Conservation (phyloP, 2,113 vertebrate genomes). For the Desmodus rotundus region DNA sequence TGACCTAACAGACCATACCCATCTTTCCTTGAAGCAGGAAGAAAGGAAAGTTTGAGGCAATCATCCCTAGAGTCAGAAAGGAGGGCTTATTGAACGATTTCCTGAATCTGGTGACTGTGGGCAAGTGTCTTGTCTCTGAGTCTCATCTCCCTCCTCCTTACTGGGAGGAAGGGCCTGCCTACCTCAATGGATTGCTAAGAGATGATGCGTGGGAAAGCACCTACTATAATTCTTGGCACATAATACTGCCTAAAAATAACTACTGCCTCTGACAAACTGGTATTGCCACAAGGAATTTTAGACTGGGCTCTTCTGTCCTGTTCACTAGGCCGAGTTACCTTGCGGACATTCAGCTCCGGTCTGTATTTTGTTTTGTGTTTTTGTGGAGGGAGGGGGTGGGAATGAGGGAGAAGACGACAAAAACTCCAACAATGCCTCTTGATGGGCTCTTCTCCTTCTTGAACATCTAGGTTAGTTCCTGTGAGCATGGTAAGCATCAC, state of each 20-base stretch:
- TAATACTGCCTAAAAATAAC: not conserved
- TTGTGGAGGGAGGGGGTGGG: rapidly evolving
- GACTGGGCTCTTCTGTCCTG: not conserved
- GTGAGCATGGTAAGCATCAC: not conserved
- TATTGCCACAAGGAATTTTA: not conserved
- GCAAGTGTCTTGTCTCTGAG: not conserved
- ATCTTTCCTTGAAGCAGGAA: not conserved
- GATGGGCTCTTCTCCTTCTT: not conserved
- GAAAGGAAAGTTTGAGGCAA: not conserved
- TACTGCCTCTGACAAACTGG: not conserved
- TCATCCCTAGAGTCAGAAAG: not conserved
- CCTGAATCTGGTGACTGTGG: not conserved
- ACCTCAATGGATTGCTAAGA: slow-evolving; percentile 16
- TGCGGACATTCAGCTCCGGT: not conserved
- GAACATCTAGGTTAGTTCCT: not conserved
- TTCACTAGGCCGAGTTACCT: not conserved
- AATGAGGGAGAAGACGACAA: not conserved
- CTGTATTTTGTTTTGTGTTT: not conserved
- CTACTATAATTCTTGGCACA: not conserved
- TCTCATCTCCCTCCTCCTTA: not conserved
- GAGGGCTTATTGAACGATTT: not conserved
- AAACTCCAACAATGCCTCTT: not conserved
- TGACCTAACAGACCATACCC: not conserved
- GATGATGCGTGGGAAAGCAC: slow-evolving; percentile 58
- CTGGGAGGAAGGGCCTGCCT: not conserved